Base-by-base conservation (phyloP, 2,888 invertebrate species). In the Orthosia cruda region DNA sequence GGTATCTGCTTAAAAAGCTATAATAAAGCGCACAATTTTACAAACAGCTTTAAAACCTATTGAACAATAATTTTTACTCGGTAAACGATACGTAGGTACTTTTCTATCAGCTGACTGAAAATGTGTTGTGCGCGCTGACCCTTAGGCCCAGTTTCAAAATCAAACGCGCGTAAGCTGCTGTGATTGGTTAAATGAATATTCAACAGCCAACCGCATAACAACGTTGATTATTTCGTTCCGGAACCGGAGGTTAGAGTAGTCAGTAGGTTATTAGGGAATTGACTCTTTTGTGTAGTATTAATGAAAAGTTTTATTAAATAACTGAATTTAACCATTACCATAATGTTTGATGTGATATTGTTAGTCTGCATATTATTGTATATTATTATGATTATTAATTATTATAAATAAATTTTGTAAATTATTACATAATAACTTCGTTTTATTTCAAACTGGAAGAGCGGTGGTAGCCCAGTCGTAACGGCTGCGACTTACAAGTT, bases 321-420 rank as follows among this genome's bases (percentile, higher is more conserved):
- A 75, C 15, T 50, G 47, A 59, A 55, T 20, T 49, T 61, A 54
- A 32, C 0, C 26, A 79, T 59, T 63, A 80, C 45, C 66, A 67
- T 81, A 74, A 81, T 81, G 55, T 81, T 67, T 78, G 54, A 78
- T 78, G 78, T 78, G 78, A 78, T 78, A 78, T 78, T 49, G 54
- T 54, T 81, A 63, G 57, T 74, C 54, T 61, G n/a, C 65, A 66
- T 74, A 52, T 18, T 63, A 65, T 66, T 73, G 18, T 73, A 40
- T 45, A 47, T 32, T 40, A 49, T 32, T 23, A 80, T 73, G 16
- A 77, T 57, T 59, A 57, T 15, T 40, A 40, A 9, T 40, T 40
- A 40, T 40, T 40, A 55, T 12, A 62, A 65, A 58, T 49, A 63
- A 52, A 57, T 20, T 50, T 65, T 55, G 3, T 62, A 50, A 66